Percentiles rank a stretch among this genome's conserved stretches.
These are phyloP conservation scores for Slavum lentiscoides DNA, from an alignment of 2,888 invertebrate species.

Conservation along the genomic window DNA sequence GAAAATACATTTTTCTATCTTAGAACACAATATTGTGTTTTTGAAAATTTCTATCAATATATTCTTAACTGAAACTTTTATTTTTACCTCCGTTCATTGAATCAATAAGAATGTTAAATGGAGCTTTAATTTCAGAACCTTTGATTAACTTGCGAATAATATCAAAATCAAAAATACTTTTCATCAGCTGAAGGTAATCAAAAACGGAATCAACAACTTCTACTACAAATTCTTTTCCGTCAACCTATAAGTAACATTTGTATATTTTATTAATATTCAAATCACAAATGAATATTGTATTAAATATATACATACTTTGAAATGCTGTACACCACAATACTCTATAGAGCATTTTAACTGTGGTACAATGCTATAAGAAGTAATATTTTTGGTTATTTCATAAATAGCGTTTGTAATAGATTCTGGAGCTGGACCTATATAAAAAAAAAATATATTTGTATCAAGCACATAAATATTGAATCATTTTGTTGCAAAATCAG, in stretches of 20 bases:
- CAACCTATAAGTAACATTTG: slow-evolving; percentile 64
- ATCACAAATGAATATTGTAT: not conserved
- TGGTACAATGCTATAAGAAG: slow-evolving; percentile 78
- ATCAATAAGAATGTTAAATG: slow-evolving; percentile 86
- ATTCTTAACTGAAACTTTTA: not conserved
- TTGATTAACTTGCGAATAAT: slow-evolving; percentile 75
- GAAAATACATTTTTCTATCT: not conserved
- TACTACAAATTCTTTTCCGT: slow-evolving; percentile 74
- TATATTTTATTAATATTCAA: not conserved
- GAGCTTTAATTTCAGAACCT: slow-evolving; percentile 68
- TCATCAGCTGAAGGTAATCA: slow-evolving; percentile 89
- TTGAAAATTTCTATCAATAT: no score
- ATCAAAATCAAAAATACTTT: slow-evolving; percentile 92
- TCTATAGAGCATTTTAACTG: slow-evolving; percentile 77
- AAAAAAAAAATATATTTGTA: not conserved
- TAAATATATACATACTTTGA: slow-evolving; percentile 61
- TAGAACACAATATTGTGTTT: no score
- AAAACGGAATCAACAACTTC: slow-evolving; percentile 89
- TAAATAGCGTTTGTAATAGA: slow-evolving; percentile 85
- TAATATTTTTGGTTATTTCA: slow-evolving; percentile 76
- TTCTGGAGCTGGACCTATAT: slow-evolving; percentile 85
- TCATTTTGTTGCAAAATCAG: not conserved
- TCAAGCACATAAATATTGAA: not conserved
- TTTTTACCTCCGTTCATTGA: slow-evolving; percentile 87
- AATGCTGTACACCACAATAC: slow-evolving; percentile 72